Percentiles rank a stretch among this genome's conserved stretches.
Conservation (phyloP, 1,140 invertebrate species). For the Drosophila setifemur region DNA sequence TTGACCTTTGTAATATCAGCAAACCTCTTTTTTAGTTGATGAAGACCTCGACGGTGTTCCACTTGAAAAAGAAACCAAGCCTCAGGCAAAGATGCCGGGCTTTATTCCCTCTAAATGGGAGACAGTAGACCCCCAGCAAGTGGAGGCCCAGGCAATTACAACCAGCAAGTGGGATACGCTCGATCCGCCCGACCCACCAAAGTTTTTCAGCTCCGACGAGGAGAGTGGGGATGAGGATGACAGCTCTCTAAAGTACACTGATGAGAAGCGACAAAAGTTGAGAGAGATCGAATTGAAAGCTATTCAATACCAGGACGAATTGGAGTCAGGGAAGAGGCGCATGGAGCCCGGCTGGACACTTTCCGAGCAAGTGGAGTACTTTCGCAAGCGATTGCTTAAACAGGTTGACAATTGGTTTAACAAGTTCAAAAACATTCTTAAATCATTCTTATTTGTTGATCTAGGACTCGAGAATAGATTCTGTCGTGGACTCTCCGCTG, state of each 20-base stretch:
- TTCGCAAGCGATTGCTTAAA: slow-evolving; percentile 93
- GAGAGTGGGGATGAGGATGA: slow-evolving; percentile 62
- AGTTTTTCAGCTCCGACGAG: slow-evolving; percentile 72
- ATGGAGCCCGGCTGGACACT: slow-evolving; percentile 91
- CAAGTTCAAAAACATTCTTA: neutral
- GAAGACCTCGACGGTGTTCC: slow-evolving; percentile 93
- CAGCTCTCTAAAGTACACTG: slow-evolving; percentile 84
- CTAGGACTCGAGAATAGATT: slow-evolving; percentile 39
- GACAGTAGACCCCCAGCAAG: slow-evolving; percentile 92
- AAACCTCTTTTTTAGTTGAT: slow-evolving; percentile 85
- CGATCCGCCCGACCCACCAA: slow-evolving; percentile 81
- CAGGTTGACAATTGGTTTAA: slow-evolving; percentile 86
- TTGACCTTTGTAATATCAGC: neutral
- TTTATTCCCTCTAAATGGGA: slow-evolving; percentile 98
- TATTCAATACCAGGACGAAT: slow-evolving; percentile 97
- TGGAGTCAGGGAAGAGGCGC: slow-evolving; percentile 92
- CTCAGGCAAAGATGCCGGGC: slow-evolving; percentile 83
- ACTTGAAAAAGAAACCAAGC: slow-evolving; percentile 84
- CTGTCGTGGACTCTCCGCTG: slow-evolving; percentile 63
- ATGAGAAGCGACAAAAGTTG: slow-evolving; percentile 91
- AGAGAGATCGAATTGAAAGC: slow-evolving; percentile 97
- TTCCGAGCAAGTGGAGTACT: slow-evolving; percentile 94
- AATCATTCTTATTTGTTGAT: neutral
- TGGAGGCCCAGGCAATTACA: slow-evolving; percentile 93
- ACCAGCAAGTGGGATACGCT: slow-evolving; percentile 93